phyloP scores from a whole-genome alignment of 2,113 vertebrate species.

The Todiramphus chloris region DNA sequence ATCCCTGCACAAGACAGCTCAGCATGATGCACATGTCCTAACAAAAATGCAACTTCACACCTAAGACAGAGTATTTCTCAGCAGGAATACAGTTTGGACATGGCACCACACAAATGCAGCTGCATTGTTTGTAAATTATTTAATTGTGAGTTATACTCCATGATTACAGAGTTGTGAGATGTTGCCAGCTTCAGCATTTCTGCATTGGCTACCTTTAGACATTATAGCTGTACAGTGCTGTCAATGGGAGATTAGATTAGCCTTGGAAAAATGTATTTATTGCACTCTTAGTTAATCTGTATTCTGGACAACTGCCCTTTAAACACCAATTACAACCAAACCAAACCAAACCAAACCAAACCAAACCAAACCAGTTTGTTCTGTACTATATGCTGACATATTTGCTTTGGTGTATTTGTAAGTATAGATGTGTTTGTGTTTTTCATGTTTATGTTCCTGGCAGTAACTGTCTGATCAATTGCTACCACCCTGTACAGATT shows the following conservation, averaged over 20 bases:
- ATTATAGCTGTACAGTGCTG: neutral
- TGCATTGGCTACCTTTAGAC: neutral
- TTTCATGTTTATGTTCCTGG: neutral
- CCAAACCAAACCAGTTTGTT: neutral
- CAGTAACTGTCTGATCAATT: slow-evolving; percentile 2
- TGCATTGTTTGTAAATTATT: neutral
- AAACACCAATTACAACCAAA: neutral
- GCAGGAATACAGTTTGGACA: neutral
- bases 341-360: neutral
- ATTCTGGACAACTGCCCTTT: neutral
- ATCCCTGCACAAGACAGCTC: neutral
- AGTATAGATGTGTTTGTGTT: neutral
- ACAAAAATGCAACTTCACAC: neutral
- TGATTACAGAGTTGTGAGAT: neutral
- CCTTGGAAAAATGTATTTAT: neutral
- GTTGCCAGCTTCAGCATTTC: neutral
- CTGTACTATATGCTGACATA: neutral
- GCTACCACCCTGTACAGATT: neutral
- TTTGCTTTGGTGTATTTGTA: neutral
- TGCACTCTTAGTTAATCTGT: neutral
- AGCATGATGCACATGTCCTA: neutral
- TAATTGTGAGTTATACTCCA: neutral
- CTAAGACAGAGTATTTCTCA: neutral
- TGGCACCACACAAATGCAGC: neutral
- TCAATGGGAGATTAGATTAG: neutral